Conservation (phyloP, 2,888 invertebrate genomes). For the Cylindroiulus punctatus region DNA sequence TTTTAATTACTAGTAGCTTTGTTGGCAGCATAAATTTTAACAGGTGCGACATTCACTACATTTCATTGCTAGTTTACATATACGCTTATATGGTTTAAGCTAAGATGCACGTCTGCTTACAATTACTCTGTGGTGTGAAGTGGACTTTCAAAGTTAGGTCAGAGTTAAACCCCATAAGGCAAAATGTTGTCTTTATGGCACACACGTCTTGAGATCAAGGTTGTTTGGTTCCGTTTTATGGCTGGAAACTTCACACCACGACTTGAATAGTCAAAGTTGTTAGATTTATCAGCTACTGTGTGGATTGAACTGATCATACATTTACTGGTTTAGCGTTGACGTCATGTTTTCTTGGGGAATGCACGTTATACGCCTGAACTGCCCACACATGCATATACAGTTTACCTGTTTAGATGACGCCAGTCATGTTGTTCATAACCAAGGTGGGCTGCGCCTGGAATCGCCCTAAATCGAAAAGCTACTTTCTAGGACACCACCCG, state of each 20-base stretch:
- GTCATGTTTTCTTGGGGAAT: not conserved
- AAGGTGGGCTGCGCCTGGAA: slow-evolving; percentile 21
- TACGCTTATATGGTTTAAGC: too few species aligned
- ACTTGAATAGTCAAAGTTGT: slow-evolving; percentile 30
- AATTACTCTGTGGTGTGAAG: too few species aligned
- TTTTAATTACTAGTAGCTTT: not conserved
- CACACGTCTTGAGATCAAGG: not conserved
- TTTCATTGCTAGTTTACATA: too few species aligned
- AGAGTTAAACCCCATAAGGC: too few species aligned
- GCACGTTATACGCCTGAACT: not conserved
- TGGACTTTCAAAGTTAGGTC: too few species aligned
- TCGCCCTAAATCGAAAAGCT: not conserved
- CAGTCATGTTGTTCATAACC: slow-evolving; percentile 9
- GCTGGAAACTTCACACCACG: not conserved
- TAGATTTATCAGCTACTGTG: not conserved
- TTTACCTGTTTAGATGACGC: not conserved
- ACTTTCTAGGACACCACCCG: slow-evolving; percentile 20
- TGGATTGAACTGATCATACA: not conserved
- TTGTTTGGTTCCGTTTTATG: not conserved
- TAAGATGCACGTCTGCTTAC: too few species aligned
- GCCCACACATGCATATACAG: slow-evolving; percentile 23
- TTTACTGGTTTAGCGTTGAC: not conserved
- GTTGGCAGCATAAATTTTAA: not conserved
- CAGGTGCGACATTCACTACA: not conserved
- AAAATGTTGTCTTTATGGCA: too few species aligned